Evolutionary conservation across 1,140 invertebrate species (phyloP).

Genomic region (Paralvinella palmiformis): DNA sequence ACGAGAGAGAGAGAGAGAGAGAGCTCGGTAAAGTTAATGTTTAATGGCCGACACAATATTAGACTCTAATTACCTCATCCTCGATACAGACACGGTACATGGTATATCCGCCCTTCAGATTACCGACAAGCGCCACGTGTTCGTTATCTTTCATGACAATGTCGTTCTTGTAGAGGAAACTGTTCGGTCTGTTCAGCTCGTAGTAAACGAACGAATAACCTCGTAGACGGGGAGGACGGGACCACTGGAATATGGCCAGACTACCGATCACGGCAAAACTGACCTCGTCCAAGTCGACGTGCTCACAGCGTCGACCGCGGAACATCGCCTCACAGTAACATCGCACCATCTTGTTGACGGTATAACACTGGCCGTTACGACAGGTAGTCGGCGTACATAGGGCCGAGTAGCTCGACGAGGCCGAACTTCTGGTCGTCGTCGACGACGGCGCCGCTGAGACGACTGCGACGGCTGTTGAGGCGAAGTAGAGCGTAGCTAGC

Average conservation of each 20-base stretch:
- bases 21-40: no score
- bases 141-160: slow-evolving; percentile 2
- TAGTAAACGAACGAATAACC: slow-evolving; percentile 10
- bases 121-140: not conserved
- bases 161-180: not conserved
- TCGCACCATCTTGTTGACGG: not conserved
- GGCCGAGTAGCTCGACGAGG: no score
- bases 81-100: slow-evolving; percentile 10
- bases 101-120: not conserved
- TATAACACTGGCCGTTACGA: not conserved
- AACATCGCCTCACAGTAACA: not conserved
- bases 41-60: no score
- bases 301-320: not conserved
- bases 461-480: no score
- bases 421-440: no score
- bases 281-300: not conserved
- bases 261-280: not conserved
- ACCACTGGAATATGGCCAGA: slow-evolving; percentile 11
- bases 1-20: no score
- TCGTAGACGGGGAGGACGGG: slow-evolving; percentile 2
- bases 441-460: no score
- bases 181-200: not conserved
- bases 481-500: no score
- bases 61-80: slow-evolving; percentile 1
- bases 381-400: not conserved